These are phyloP conservation scores for Dolichomitus sp. DNA, from an alignment of 2,888 invertebrate species.

Conservation along the genomic window DNA sequence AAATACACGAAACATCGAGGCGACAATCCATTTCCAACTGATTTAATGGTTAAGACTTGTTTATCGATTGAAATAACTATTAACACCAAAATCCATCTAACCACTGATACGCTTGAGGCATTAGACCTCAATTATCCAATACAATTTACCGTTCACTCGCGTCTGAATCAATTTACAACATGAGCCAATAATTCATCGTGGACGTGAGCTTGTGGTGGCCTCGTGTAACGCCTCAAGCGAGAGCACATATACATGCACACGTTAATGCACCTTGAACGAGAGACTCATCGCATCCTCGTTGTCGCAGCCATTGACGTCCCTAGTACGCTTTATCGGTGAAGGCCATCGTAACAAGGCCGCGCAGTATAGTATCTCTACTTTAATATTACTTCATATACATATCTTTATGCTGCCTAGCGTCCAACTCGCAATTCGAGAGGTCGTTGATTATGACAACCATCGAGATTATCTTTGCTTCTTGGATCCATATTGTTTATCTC, in stretches of 20 bases:
- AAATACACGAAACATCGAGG: neutral
- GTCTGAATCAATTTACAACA: slow-evolving; percentile 57
- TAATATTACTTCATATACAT: slow-evolving; percentile 6
- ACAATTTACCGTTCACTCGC: slow-evolving; percentile 51
- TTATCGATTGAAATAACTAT: slow-evolving; percentile 19
- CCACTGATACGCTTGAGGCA: neutral
- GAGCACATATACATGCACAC: slow-evolving; percentile 40
- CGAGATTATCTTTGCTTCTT: neutral
- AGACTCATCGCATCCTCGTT: slow-evolving; percentile 61
- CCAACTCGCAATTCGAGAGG: neutral
- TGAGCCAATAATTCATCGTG: slow-evolving; percentile 46
- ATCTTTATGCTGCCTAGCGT: neutral
- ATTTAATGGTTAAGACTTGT: neutral
- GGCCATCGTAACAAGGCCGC: slow-evolving; percentile 63
- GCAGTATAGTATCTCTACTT: slow-evolving; percentile 38
- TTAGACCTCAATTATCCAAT: slow-evolving; percentile 44
- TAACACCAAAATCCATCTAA: slow-evolving; percentile 14
- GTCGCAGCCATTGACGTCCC: slow-evolving; percentile 64
- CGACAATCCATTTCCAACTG: neutral
- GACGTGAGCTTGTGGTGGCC: slow-evolving; percentile 11
- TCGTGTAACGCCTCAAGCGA: slow-evolving; percentile 57
- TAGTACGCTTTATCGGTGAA: slow-evolving; percentile 68
- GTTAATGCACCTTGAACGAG: slow-evolving; percentile 64
- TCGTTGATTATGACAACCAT: neutral
- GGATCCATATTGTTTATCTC: neutral